phyloP scores from a whole-genome alignment of 2,113 vertebrate genomes.

The Peromyscus leucopus region DNA sequence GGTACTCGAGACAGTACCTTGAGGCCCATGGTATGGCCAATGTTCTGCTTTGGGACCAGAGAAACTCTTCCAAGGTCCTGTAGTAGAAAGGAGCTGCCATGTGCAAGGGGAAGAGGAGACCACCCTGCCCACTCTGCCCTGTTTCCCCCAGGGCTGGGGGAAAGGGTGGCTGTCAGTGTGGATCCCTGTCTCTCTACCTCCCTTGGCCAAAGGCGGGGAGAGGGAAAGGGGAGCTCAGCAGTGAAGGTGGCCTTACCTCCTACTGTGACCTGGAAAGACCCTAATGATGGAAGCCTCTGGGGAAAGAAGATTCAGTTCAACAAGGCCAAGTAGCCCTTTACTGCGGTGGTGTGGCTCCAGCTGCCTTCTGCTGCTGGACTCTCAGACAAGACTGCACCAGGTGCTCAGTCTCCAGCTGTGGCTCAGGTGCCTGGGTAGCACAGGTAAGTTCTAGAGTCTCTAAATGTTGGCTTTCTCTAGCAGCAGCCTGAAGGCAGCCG shows the following conservation, averaged over 20 bases:
- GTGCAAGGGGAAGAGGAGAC: rapidly evolving
- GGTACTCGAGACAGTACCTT: background rate
- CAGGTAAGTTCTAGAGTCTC: background rate
- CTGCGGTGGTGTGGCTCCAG: background rate
- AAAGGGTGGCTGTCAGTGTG: too few species aligned
- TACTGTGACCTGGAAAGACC: too few species aligned
- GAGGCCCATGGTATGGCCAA: background rate
- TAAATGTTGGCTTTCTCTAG: background rate
- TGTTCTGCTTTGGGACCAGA: background rate
- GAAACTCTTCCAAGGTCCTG: background rate
- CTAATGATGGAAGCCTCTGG: background rate
- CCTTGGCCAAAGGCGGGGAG: background rate
- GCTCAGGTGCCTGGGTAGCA: background rate
- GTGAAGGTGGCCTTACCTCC: background rate
- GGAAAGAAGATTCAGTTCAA: background rate
- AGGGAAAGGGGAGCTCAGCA: too few species aligned
- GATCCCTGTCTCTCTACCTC: background rate
- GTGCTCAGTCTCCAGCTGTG: background rate
- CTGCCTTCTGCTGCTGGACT: background rate
- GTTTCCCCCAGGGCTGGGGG: background rate
- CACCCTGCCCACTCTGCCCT: background rate
- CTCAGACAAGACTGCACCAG: background rate
- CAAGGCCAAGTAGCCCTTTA: background rate
- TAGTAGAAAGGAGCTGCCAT: rapidly evolving
- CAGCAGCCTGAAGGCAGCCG: rapidly evolving